A percentile compares a stretch with the other conserved stretches of the same genome.
Conservation (phyloP, 2,113 vertebrate genomes). For the Ploceus nigricollis region DNA sequence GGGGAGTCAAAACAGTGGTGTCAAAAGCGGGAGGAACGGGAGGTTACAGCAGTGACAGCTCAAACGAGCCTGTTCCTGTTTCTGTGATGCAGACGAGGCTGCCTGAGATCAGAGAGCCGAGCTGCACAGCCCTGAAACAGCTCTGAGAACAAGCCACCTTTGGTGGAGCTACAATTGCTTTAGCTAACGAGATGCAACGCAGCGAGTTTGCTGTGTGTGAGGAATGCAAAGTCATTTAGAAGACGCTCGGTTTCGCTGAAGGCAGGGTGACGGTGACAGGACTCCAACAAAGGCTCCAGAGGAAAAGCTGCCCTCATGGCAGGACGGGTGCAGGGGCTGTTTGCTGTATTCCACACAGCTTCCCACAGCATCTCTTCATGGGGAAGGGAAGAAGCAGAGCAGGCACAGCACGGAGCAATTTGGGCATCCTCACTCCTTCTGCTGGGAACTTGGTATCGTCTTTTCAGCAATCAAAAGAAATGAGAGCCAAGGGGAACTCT, state of each 20-base stretch:
- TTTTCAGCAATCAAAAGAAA: constrained; percentile 38
- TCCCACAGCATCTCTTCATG: background rate
- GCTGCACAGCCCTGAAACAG: background rate
- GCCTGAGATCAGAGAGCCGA: background rate
- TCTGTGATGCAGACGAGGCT: background rate
- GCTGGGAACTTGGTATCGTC: background rate
- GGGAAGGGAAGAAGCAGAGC: background rate
- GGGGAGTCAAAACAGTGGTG: background rate
- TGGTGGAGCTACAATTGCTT: background rate
- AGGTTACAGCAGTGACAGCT: background rate
- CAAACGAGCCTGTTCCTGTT: background rate
- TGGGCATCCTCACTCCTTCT: background rate
- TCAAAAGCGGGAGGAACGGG: background rate
- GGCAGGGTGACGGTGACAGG: rapidly evolving
- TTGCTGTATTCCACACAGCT: background rate
- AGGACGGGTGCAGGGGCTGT: background rate
- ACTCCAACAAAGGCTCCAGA: background rate
- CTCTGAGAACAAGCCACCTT: background rate
- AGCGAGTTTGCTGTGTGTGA: background rate
- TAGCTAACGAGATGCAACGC: background rate
- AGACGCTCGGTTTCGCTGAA: background rate
- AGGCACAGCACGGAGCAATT: background rate
- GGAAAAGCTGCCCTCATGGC: rapidly evolving
- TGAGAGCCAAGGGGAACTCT: constrained; percentile 30
- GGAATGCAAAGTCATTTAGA: background rate